phyloP scores from a whole-genome alignment of 2,113 vertebrate species.

The Hassar affinis region DNA sequence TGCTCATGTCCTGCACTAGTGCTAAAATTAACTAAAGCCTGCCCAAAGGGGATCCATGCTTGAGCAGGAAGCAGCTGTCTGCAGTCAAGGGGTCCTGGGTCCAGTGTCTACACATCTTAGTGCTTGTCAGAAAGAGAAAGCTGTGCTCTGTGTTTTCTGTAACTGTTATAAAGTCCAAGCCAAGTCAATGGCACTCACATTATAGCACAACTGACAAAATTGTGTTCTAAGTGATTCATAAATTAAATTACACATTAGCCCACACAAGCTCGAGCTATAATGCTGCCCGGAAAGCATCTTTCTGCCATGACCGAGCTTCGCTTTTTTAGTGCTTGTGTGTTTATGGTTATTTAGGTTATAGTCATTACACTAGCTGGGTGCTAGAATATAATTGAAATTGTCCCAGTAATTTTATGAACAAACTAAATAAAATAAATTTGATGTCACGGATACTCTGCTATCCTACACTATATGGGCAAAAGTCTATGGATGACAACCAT shows the following conservation, averaged over 20 bases:
- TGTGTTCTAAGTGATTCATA: not conserved
- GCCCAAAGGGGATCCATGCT: conserved; percentile 22
- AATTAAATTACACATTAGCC: conserved; percentile 13
- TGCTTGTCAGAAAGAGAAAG: not conserved
- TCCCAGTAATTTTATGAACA: not conserved
- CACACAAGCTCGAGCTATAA: not conserved
- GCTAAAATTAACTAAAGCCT: conserved; percentile 39
- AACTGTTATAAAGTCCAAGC: not conserved
- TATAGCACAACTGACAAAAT: not conserved
- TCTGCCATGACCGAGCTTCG: not conserved
- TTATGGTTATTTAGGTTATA: not conserved
- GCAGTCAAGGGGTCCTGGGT: not conserved
- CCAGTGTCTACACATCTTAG: conserved; percentile 13
- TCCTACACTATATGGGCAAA: no score
- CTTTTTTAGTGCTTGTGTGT: not conserved
- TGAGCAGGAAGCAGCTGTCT: conserved; percentile 13
- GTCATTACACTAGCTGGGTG: not conserved
- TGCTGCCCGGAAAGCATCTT: not conserved
- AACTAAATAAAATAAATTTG: not conserved
- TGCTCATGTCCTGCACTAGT: not conserved
- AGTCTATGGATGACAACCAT: no score
- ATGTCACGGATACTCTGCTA: not conserved
- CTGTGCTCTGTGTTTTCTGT: not conserved
- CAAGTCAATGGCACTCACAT: not conserved
- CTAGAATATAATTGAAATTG: not conserved